Evolutionary conservation across 2,888 invertebrate species (phyloP).

Genomic region (Drosophila mayaguana): DNA sequence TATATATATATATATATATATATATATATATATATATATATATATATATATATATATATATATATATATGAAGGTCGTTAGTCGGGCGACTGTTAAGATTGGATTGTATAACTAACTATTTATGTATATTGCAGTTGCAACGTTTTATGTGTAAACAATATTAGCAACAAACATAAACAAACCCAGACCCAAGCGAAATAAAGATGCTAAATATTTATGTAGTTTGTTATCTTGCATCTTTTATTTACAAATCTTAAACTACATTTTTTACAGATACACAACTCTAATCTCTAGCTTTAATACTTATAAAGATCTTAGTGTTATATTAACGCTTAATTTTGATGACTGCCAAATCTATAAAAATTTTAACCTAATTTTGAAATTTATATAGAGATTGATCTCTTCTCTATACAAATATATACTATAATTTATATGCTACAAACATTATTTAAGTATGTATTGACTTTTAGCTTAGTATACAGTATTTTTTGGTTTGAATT

Average conservation of each 20-base stretch:
- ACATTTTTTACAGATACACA: neutral
- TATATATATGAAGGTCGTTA: neutral
- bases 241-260: neutral
- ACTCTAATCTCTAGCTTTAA: neutral
- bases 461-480: neutral
- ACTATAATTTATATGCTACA: neutral
- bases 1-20: neutral
- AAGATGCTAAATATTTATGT: constrained; percentile 65
- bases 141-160: constrained; percentile 64
- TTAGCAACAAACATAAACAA: constrained; percentile 30
- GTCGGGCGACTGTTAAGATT: constrained; percentile 31
- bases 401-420: neutral
- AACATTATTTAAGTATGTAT: neutral
- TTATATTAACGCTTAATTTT: neutral
- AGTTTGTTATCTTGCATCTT: constrained; percentile 10
- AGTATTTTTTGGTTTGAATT: neutral
- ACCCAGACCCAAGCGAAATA: constrained; percentile 58
- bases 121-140: constrained; percentile 60
- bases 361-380: neutral
- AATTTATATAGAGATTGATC: neutral
- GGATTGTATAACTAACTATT: constrained; percentile 52
- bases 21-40: neutral
- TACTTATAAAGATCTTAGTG: no score
- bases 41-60: neutral
- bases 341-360: neutral